These are phyloP conservation scores for Hafferia zeledoni DNA, from an alignment of 2,797 vertebrate species.

Conservation along the genomic window DNA sequence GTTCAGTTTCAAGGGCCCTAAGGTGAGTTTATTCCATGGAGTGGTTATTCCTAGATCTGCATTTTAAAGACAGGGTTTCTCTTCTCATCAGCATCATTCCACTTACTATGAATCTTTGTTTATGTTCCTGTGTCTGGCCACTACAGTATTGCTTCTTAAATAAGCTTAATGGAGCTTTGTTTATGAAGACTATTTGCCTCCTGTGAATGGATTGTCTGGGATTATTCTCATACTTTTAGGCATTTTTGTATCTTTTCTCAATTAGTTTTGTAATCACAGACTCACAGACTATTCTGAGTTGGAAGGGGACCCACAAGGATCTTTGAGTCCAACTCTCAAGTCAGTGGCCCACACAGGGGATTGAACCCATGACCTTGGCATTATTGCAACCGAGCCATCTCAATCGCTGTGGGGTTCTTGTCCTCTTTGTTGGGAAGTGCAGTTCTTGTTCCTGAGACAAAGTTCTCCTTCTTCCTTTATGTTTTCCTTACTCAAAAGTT, in stretches of 20 bases:
- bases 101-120: background rate
- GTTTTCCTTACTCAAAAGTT: background rate
- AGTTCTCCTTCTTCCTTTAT: background rate
- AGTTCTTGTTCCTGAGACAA: background rate
- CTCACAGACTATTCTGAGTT: no score
- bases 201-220: background rate
- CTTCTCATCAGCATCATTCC: background rate
- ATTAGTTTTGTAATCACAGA: background rate
- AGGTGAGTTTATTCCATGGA: background rate
- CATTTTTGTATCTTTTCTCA: background rate
- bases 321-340: no score
- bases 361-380: no score
- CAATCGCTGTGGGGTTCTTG: background rate
- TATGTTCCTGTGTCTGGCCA: fast-evolving
- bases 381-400: no score
- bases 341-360: no score
- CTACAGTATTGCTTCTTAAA: background rate
- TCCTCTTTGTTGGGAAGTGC: background rate
- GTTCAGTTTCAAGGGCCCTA: background rate
- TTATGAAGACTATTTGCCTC: background rate
- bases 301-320: no score
- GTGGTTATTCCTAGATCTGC: background rate
- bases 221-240: background rate
- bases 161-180: background rate
- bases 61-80: background rate